phyloP scores from a whole-genome alignment of 2,113 vertebrate species.

The Platycercus adscitus region DNA sequence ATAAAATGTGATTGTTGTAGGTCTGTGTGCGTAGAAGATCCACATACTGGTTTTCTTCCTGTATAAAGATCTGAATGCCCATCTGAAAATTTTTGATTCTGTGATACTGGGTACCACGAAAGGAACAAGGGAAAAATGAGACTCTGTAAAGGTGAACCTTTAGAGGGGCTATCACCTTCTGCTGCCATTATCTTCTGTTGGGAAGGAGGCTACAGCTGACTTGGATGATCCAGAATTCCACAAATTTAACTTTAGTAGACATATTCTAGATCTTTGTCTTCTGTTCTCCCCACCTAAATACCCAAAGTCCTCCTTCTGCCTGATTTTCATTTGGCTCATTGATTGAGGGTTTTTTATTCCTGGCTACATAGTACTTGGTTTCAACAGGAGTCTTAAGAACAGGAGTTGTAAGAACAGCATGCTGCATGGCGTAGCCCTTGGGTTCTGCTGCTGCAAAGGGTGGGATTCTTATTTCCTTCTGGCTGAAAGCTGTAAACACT shows the following conservation, averaged over 20 bases:
- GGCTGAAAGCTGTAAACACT: neutral
- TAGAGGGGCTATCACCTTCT: neutral
- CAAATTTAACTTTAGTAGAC: neutral
- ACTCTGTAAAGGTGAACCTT: neutral
- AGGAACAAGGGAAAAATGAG: neutral
- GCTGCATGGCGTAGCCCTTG: neutral
- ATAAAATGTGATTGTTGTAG: rapidly evolving
- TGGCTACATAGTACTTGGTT: neutral
- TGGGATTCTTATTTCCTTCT: neutral
- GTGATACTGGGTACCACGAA: neutral
- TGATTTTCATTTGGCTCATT: neutral
- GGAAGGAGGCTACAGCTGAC: neutral
- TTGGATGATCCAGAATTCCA: neutral
- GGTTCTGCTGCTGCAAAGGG: neutral
- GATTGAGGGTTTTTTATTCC: neutral
- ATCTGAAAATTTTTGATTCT: neutral
- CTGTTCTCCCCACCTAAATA: neutral
- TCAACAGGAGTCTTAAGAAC: neutral
- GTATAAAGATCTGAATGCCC: neutral
- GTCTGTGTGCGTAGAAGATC: neutral
- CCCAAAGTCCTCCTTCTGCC: neutral
- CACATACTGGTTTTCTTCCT: neutral
- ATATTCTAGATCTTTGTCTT: neutral
- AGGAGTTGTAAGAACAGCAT: neutral
- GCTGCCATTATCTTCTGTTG: neutral